These are phyloP conservation scores for Caenorhabditis virilis DNA, from an alignment of 2,888 invertebrate species.

Conservation along the genomic window DNA sequence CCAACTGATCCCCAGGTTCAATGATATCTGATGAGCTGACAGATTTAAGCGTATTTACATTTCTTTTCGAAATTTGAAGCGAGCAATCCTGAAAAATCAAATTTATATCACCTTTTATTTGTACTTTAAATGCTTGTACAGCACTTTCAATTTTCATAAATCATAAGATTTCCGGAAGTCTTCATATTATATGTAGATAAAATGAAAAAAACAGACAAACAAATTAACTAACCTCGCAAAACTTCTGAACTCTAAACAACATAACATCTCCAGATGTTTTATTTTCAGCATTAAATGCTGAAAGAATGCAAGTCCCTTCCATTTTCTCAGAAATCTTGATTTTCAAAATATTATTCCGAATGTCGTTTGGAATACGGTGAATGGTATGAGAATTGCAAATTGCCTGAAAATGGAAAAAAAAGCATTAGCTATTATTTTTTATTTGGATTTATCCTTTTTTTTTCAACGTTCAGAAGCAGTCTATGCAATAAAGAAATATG, in stretches of 20 bases:
- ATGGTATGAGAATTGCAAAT: slow-evolving; percentile 30
- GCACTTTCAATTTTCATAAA: too few species aligned
- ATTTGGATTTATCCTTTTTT: background rate
- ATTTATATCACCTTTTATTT: too few species aligned
- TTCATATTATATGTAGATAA: too few species aligned
- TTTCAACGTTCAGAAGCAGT: too few species aligned
- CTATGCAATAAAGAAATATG: too few species aligned
- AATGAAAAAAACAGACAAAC: too few species aligned
- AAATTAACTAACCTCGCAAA: slow-evolving; percentile 18
- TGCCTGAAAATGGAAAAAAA: slow-evolving; percentile 16
- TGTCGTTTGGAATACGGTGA: slow-evolving; percentile 15
- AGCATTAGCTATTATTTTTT: slow-evolving; percentile 1
- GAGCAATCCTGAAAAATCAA: slow-evolving; percentile 33
- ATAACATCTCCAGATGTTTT: slow-evolving; percentile 15
- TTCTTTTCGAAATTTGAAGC: slow-evolving; percentile 21
- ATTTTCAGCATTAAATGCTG: slow-evolving; percentile 11
- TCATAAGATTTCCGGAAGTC: too few species aligned
- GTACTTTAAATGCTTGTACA: too few species aligned
- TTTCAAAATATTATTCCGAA: slow-evolving; percentile 17
- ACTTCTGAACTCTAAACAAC: slow-evolving; percentile 21
- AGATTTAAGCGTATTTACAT: background rate
- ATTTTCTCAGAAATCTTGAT: slow-evolving; percentile 25
- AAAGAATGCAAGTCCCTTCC: slow-evolving; percentile 28
- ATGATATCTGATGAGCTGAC: slow-evolving; percentile 5
- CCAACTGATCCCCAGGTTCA: slow-evolving; percentile 35